Evolutionary conservation across 1,140 invertebrate species (phyloP), one percentile per base, ranked within the genome.

Genomic region (Drosophila pandora): DNA sequence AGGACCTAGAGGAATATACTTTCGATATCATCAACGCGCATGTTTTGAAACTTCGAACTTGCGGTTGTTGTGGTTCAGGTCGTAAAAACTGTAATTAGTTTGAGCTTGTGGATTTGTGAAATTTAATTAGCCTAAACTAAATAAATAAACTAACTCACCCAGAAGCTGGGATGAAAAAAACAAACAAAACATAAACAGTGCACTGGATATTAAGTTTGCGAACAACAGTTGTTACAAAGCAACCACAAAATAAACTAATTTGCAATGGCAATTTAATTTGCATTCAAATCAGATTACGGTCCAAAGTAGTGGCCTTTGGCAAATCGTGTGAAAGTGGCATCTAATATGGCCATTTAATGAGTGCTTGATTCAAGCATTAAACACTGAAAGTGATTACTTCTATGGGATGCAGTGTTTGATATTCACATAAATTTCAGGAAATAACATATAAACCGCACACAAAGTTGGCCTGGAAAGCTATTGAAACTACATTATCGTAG

Each of bases 21-120:
- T 13, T 13, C 3, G 9, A n/a, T 12, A 0, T 12, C 9, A 37
- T 10, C 39, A 41, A 13, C n/a, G 41, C 13, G 41, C 13, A 43
- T 17, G 41, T 17, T 12, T 28, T 17, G n/a, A 4, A 49, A 52
- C 57, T 68, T 21, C 45, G 23, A 21, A 22, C 22, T 59, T 56
- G 61, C 8, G 10, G 8, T 12, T 28, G 21, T 34, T 50, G n/a
- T 47, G 34, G 56, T 47, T 54, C 75, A 53, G 45, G 63, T 45
- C 41, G 41, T 82, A 64, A 54, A 64, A 84, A 79, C 57, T 65
- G 54, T 71, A 82, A 83, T 84, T 84, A 67, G 76, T 47, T 68
- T 60, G 37, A 50, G 60, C 25, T 79, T 74, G 80, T 62, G 69
- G 63, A 48, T 56, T 52, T 34, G 37, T 21, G 61, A 45, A 78